Base-by-base conservation (phyloP, 2,113 vertebrate genomes). In the Scatophagus argus region DNA sequence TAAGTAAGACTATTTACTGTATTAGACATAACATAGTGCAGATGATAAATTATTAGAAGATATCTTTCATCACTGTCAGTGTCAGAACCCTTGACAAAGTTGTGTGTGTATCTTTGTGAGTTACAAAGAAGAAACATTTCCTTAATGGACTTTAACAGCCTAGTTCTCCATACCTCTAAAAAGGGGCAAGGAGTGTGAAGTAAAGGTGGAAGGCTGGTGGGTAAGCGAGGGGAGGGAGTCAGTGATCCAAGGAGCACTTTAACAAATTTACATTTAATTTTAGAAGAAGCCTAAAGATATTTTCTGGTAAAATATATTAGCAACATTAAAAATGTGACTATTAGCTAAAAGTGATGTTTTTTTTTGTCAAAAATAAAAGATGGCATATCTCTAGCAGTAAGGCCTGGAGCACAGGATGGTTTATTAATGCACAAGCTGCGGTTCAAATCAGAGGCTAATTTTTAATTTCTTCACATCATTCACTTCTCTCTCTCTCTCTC, bases 391-490 rank as follows among this genome's bases (percentile, higher is more conserved):
- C 88, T 91, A 92, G 90, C 77, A 82, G 88, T 75, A 90, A 88
- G 87, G 94, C 93, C 94, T 38, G 80, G 87, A 95, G 92, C 90
- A 87, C 89, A 87, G 91, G 87, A 91, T 95, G 89, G 94, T 95
- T 96, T 95, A 96, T 96, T 95, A 96, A 96, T 95, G 94, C 84
- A 91, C 83, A 81, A 90, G 94, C 89, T 91, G 89, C 65, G 69
- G 91, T 92, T 88, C 86, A 95, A 94, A 91, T 94, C 91, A 90
- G 82, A 88, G 92, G 91, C 90, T 95, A 94, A 94, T 95, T 96
- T 96, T 96, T 91, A 93, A 94, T 95, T 96, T 96, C 89, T 93
- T 94, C 91, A 94, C 89, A 92, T 94, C 93, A 91, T 95, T 96
- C 93, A 92, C 92, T 95, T 91, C 87, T 85, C 82, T 85, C 70